Evolutionary conservation across 1,140 invertebrate species (phyloP).

Genomic region (Conus ventricosus): DNA sequence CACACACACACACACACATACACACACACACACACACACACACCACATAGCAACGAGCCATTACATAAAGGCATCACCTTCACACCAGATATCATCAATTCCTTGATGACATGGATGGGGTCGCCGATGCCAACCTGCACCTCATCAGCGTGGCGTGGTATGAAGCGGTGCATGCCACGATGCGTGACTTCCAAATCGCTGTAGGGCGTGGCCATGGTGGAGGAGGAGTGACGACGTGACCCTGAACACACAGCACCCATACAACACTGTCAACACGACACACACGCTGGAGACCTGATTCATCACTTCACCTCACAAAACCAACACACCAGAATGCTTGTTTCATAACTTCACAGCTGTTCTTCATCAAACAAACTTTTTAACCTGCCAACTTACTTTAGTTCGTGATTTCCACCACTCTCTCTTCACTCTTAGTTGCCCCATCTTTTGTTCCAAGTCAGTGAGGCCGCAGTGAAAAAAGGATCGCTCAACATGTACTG

Average conservation of each 20-base stretch:
- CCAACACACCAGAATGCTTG: too few species aligned
- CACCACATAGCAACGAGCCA: neutral
- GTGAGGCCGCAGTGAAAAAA: too few species aligned
- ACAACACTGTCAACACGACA: neutral
- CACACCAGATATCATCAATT: constrained; percentile 98
- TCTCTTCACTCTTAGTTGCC: too few species aligned
- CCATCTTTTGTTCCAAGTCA: too few species aligned
- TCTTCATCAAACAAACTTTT: too few species aligned
- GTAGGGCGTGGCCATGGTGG: neutral
- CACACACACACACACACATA: neutral
- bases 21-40: too few species aligned
- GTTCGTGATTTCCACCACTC: too few species aligned
- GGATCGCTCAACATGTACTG: too few species aligned
- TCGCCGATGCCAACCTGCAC: constrained; percentile 98
- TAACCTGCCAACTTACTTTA: too few species aligned
- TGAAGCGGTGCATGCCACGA: constrained; percentile 94
- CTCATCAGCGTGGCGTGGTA: constrained; percentile 95
- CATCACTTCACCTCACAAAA: too few species aligned
- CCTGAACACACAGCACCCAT: constrained; percentile 39
- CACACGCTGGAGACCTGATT: too few species aligned
- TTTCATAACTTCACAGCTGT: too few species aligned
- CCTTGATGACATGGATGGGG: constrained; percentile 96
- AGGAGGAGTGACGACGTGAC: constrained; percentile 48
- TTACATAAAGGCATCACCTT: constrained; percentile 78
- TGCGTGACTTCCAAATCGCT: constrained; percentile 81